A percentile compares a stretch with the other conserved stretches of the same genome.
Conservation (phyloP, 2,797 vertebrate species). For the Anguilla marmorata region DNA sequence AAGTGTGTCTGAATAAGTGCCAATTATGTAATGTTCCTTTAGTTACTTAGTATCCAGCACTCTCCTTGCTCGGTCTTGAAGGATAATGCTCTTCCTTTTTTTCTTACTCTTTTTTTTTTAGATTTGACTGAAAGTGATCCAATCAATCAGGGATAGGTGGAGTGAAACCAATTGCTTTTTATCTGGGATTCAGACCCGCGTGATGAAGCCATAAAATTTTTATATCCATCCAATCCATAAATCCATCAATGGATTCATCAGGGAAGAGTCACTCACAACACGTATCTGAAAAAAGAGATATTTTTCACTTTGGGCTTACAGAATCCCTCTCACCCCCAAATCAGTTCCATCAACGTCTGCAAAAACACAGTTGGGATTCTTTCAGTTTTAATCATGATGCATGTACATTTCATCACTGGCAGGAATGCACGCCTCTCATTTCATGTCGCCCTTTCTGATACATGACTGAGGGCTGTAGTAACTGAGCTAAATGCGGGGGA, state of each 20-base stretch:
- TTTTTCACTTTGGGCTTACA: neutral
- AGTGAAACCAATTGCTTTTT: neutral
- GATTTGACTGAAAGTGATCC: neutral
- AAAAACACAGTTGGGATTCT: neutral
- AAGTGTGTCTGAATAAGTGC: neutral
- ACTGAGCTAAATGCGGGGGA: neutral
- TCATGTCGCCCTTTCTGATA: neutral
- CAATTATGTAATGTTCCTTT: neutral
- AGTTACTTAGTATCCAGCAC: neutral
- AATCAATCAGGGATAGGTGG: neutral
- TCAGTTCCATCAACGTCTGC: neutral
- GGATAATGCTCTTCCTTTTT: neutral
- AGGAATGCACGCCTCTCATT: neutral
- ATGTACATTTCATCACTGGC: neutral
- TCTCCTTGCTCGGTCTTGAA: neutral
- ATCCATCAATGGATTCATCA: neutral
- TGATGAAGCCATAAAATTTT: neutral
- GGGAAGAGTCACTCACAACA: neutral
- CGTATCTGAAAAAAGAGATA: neutral
- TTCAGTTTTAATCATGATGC: neutral
- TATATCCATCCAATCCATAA: neutral
- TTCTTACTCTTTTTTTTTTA: neutral
- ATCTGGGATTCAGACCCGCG: neutral
- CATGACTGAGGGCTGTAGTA: neutral
- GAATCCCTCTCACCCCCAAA: neutral